phyloP scores from a whole-genome alignment of 2,888 invertebrate species.

The Platypus cylindrus region DNA sequence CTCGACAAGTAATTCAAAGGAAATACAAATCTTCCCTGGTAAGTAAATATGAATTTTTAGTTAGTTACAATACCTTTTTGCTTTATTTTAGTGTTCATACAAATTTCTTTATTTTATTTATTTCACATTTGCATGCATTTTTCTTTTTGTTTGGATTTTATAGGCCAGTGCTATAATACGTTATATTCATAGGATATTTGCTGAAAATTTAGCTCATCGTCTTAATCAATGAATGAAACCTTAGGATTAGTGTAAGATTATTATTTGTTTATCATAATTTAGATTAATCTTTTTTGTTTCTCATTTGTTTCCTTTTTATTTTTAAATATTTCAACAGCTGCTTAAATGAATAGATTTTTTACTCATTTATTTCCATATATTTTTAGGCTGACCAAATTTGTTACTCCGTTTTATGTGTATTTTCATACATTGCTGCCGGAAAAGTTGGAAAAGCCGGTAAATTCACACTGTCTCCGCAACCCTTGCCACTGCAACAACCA shows the following conservation, averaged over 20 bases:
- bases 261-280: conserved; percentile 4
- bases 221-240: conserved; percentile 11
- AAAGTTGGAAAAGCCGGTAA: conserved; percentile 40
- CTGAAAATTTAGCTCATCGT: conserved; percentile 48
- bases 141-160: conserved; percentile 38
- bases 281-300: conserved; percentile 1
- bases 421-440: conserved; percentile 95
- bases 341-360: too few species aligned
- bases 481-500: conserved; percentile 1
- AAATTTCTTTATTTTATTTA: not conserved
- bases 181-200: conserved; percentile 68
- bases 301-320: too few species aligned
- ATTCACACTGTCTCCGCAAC: conserved; percentile 8
- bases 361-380: too few species aligned
- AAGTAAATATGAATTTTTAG: conserved; percentile 37
- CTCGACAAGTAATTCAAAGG: conserved; percentile 88
- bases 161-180: conserved; percentile 66
- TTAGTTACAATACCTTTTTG: not conserved
- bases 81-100: not conserved
- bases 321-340: too few species aligned
- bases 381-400: conserved; percentile 69
- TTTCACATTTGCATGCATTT: too few species aligned
- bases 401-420: conserved; percentile 97
- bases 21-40: conserved; percentile 98
- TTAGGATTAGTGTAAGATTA: conserved; percentile 15